Evolutionary conservation across 2,797 vertebrate species (phyloP).

Genomic region (Argyrosomus regius): DNA sequence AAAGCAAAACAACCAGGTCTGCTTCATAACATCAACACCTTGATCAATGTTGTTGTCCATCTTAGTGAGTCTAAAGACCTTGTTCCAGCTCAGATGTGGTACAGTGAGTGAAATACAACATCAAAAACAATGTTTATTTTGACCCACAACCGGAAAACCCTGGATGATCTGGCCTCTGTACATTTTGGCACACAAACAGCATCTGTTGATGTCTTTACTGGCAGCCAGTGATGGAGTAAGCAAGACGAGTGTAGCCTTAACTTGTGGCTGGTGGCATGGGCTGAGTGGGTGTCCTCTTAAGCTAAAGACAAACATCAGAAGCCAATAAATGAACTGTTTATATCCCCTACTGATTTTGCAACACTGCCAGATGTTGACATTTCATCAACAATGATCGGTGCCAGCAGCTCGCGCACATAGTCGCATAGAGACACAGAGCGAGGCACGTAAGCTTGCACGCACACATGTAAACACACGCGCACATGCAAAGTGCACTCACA

Average conservation of each 20-base stretch:
- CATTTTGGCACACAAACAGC: conserved; percentile 49
- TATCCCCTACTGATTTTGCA: conserved; percentile 60
- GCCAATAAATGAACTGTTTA: conserved; percentile 71
- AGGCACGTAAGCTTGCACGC: not conserved
- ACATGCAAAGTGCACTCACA: conserved; percentile 6
- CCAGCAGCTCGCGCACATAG: conserved; percentile 51
- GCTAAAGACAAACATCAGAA: conserved; percentile 54
- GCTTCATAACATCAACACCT: conserved; percentile 32
- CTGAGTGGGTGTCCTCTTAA: conserved; percentile 43
- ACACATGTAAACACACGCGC: conserved; percentile 1
- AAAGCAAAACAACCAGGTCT: conserved; percentile 21
- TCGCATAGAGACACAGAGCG: conserved; percentile 10
- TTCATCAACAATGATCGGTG: conserved; percentile 49
- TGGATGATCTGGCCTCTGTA: conserved; percentile 41
- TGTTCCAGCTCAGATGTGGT: conserved; percentile 37
- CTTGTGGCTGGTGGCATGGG: conserved; percentile 34
- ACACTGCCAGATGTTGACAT: conserved; percentile 71
- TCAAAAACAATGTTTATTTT: conserved; percentile 64
- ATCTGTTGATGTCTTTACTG: conserved; percentile 60
- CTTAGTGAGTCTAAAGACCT: conserved; percentile 8
- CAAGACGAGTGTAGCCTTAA: conserved; percentile 50
- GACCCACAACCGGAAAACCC: conserved; percentile 42
- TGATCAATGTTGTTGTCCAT: conserved; percentile 37
- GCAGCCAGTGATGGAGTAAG: conserved; percentile 54
- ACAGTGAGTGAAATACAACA: conserved; percentile 41